Evolutionary conservation across 2,113 vertebrate genomes (phyloP).

Genomic region (Cheilinus undulatus): DNA sequence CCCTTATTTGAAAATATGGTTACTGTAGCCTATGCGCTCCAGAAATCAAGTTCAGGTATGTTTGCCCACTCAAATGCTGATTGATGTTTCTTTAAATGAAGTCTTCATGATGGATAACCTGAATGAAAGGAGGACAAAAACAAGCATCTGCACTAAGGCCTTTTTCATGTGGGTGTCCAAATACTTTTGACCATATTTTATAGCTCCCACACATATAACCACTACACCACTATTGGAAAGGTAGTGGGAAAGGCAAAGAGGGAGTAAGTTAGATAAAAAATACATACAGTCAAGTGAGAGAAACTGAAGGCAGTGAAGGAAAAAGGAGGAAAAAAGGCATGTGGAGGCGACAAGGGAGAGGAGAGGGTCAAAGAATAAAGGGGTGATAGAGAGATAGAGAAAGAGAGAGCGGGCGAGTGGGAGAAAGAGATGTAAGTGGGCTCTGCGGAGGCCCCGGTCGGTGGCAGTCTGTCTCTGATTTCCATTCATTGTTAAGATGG

Average conservation of each 20-base stretch:
- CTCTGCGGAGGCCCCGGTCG: slow-evolving; percentile 88
- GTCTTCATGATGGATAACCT: too few species aligned
- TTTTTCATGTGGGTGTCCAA: neutral
- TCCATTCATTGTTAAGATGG: slow-evolving; percentile 96
- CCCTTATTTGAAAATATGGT: too few species aligned
- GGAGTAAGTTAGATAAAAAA: neutral
- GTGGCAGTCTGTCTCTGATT: slow-evolving; percentile 92
- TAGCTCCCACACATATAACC: neutral
- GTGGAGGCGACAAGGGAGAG: slow-evolving; percentile 29
- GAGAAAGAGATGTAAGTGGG: slow-evolving; percentile 87
- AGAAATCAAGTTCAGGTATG: too few species aligned
- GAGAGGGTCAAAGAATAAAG: slow-evolving; percentile 59
- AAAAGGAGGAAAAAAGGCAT: slow-evolving; percentile 15
- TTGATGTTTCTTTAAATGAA: too few species aligned
- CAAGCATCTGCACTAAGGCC: neutral
- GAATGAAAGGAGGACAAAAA: neutral
- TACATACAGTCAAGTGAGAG: neutral
- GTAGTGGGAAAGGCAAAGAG: neutral
- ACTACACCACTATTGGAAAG: neutral
- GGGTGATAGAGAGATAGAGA: slow-evolving; percentile 46
- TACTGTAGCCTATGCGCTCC: too few species aligned
- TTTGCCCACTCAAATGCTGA: too few species aligned
- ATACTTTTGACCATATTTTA: neutral
- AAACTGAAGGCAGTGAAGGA: slow-evolving; percentile 33
- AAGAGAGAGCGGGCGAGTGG: slow-evolving; percentile 18